These are phyloP conservation scores for Ceryle rudis DNA, from an alignment of 2,797 vertebrate species.

Conservation along the genomic window DNA sequence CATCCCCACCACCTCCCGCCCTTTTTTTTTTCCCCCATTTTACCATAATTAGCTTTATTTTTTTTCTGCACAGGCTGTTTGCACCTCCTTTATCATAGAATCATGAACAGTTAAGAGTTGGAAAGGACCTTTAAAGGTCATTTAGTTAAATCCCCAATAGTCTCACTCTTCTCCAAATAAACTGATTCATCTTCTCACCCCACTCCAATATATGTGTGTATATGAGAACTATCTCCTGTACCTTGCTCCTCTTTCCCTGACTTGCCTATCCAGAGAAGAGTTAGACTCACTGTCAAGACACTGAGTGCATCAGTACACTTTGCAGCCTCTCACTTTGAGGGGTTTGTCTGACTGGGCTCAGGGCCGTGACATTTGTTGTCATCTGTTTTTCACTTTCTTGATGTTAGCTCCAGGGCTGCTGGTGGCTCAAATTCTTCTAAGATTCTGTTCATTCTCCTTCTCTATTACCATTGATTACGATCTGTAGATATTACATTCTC, in stretches of 20 bases:
- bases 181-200: background rate
- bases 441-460: background rate
- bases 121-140: background rate
- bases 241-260: background rate
- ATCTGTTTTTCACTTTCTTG: background rate
- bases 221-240: background rate
- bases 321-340: rapidly evolving
- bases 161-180: background rate
- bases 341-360: background rate
- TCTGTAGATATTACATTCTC: background rate
- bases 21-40: background rate
- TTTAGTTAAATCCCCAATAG: background rate
- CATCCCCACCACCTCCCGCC: no score
- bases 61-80: background rate
- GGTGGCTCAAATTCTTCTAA: background rate
- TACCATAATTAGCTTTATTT: background rate
- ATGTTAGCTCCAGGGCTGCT: background rate
- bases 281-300: background rate
- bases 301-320: background rate
- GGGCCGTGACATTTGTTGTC: background rate
- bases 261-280: background rate
- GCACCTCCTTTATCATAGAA: background rate
- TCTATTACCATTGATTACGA: background rate
- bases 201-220: background rate
- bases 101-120: background rate